Percentiles rank a stretch among this genome's conserved stretches.
Evolutionary conservation across 2,113 vertebrate species (phyloP).

Genomic region (Tachuris rubrigastra): DNA sequence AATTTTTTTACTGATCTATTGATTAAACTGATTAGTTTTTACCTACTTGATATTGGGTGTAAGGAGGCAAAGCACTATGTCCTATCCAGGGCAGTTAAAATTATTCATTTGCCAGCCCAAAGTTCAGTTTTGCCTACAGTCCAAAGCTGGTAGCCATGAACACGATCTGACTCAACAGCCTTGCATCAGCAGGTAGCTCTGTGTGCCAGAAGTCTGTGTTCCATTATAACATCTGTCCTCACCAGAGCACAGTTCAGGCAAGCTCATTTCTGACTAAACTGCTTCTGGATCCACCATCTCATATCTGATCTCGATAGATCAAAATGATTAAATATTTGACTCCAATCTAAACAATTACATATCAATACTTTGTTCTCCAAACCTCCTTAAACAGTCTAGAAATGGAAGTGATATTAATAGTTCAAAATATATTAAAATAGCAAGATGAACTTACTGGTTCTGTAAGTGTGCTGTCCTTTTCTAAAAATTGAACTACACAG

Average conservation of each 20-base stretch:
- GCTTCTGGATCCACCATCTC: background rate
- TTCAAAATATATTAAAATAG: background rate
- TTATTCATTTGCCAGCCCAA: background rate
- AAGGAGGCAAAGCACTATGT: background rate
- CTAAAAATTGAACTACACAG: constrained; percentile 96
- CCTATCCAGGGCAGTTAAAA: background rate
- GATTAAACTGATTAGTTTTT: background rate
- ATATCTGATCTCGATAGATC: background rate
- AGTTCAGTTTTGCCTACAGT: background rate
- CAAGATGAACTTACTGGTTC: constrained; percentile 85
- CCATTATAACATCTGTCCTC: background rate
- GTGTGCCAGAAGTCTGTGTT: background rate
- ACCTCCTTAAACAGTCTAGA: background rate
- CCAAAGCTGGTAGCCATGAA: background rate
- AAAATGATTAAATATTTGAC: background rate
- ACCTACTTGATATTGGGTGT: background rate
- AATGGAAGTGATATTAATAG: background rate
- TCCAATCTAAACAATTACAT: background rate
- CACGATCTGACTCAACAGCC: background rate
- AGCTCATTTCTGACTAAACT: background rate
- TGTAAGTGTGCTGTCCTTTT: constrained; percentile 98
- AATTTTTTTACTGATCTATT: background rate
- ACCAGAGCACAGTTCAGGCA: background rate
- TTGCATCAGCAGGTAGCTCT: background rate
- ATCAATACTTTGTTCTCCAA: background rate